phyloP scores from a whole-genome alignment of 2,888 invertebrate genomes.

The Sisyra nigra region DNA sequence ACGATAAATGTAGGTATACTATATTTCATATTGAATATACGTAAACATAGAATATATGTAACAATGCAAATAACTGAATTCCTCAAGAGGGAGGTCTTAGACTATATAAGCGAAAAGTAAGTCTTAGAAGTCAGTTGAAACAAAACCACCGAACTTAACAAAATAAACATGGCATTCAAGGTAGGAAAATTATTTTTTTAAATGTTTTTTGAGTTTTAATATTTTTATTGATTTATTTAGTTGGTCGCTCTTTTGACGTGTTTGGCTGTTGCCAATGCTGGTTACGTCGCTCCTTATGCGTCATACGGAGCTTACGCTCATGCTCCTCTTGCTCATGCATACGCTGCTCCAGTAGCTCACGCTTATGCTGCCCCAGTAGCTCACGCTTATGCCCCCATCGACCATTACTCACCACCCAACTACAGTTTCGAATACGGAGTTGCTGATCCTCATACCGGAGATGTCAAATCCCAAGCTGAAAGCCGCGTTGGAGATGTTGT shows the following conservation, averaged over 20 bases:
- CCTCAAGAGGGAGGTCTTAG: too few relatives aligned
- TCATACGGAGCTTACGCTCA: constrained; percentile 8
- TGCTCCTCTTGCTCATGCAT: background rate
- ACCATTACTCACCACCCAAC: constrained; percentile 13
- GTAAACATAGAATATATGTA: too few relatives aligned
- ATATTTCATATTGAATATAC: too few relatives aligned
- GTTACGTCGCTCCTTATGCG: background rate
- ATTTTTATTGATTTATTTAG: background rate
- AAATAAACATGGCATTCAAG: constrained; percentile 1
- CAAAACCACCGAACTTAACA: background rate
- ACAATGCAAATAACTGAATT: too few relatives aligned
- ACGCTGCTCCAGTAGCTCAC: background rate
- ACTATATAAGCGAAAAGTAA: too few relatives aligned
- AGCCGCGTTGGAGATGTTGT: constrained; percentile 17
- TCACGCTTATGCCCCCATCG: background rate
- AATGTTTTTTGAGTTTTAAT: background rate
- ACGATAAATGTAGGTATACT: background rate
- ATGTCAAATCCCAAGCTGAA: constrained; percentile 17
- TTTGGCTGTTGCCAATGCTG: background rate
- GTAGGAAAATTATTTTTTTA: background rate
- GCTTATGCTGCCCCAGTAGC: background rate
- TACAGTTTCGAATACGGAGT: constrained; percentile 18
- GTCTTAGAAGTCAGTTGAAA: background rate
- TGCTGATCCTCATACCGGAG: constrained; percentile 17
- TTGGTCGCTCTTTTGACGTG: constrained; percentile 1